Conservation (phyloP, 2,888 invertebrate genomes). For the Sesia apiformis region DNA sequence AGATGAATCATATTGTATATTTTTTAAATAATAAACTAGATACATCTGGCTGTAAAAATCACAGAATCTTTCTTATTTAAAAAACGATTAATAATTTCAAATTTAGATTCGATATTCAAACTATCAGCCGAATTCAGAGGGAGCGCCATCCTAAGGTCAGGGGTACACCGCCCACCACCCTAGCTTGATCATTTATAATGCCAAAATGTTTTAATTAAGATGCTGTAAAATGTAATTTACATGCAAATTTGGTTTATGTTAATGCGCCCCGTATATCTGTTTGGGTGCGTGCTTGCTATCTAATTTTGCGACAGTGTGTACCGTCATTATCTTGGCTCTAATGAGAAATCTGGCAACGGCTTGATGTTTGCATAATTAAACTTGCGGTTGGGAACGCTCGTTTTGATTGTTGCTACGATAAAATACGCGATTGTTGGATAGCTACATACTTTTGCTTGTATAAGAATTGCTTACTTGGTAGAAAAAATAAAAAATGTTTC, state of each 20-base stretch:
- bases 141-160: constrained; percentile 46
- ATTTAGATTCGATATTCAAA: constrained; percentile 20
- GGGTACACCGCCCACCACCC: constrained; percentile 39
- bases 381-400: constrained; percentile 60
- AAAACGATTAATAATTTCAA: constrained; percentile 10
- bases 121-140: constrained; percentile 46
- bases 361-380: constrained; percentile 75
- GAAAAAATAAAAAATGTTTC: no score
- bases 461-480: no score
- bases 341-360: constrained; percentile 75
- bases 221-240: constrained; percentile 77
- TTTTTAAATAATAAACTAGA: no score
- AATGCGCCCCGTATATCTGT: constrained; percentile 74
- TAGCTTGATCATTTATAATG: constrained; percentile 75
- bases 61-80: constrained; percentile 14
- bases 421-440: constrained; percentile 41
- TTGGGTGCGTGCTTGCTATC: constrained; percentile 74
- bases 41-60: no score
- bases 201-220: constrained; percentile 77
- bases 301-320: constrained; percentile 75
- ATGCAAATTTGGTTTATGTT: constrained; percentile 77
- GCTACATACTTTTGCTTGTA: no score
- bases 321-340: constrained; percentile 74
- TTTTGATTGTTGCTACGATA: constrained; percentile 69
- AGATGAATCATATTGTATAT: no score